These are phyloP conservation scores for Prinia subflava DNA, from an alignment of 2,113 vertebrate species.

Conservation along the genomic window DNA sequence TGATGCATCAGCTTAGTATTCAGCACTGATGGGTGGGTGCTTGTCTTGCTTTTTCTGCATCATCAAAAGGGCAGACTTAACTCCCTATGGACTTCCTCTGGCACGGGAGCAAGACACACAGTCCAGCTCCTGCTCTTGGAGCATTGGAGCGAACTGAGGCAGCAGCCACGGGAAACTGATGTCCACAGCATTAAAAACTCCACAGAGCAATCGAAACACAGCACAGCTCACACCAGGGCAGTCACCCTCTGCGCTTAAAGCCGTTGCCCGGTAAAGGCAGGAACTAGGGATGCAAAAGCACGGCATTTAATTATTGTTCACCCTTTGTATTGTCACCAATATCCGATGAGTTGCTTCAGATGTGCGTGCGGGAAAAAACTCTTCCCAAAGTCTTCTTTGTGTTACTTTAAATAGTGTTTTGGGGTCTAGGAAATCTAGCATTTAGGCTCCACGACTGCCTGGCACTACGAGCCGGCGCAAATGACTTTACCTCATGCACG, in stretches of 20 bases:
- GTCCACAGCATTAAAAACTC: fast-evolving
- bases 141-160: fast-evolving
- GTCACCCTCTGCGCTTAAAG: fast-evolving
- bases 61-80: fast-evolving
- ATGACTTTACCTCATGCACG: fast-evolving
- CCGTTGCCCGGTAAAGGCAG: not conserved
- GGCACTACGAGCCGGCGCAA: fast-evolving
- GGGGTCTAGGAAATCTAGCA: not conserved
- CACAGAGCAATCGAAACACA: no score
- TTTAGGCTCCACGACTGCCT: no score
- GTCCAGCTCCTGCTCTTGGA: no score
- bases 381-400: no score
- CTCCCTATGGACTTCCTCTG: not conserved
- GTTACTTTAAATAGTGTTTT: not conserved
- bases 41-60: fast-evolving
- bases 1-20: fast-evolving
- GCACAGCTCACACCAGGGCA: not conserved
- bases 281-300: not conserved
- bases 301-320: not conserved
- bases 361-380: fast-evolving
- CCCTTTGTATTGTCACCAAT: not conserved
- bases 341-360: not conserved
- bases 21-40: no score
- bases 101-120: fast-evolving
- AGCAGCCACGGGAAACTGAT: fast-evolving